Evolutionary conservation across 92 coral and sea anemone genomes (phyloP).

Genomic region (Scolanthus callimorphus): DNA sequence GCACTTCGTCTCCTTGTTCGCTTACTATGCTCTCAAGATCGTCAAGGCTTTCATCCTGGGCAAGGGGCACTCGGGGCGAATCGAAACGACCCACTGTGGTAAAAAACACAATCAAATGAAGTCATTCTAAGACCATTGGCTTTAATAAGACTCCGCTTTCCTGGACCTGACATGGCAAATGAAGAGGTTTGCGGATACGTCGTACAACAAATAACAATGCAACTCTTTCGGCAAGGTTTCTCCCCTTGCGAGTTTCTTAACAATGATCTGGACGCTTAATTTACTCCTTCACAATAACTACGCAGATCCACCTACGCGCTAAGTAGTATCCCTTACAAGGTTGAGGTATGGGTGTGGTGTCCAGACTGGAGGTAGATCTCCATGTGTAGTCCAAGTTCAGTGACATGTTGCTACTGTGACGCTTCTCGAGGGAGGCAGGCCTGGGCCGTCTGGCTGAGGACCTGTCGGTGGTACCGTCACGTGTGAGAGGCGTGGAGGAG

Average conservation of each 20-base stretch:
- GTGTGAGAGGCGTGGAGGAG: slow-evolving; percentile 28
- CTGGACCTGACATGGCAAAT: no score
- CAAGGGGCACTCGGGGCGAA: slow-evolving; percentile 31
- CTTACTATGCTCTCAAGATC: slow-evolving; percentile 30
- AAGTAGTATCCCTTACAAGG: no score
- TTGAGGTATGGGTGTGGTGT: slow-evolving; percentile 7
- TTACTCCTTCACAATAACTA: no score
- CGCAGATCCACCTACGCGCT: no score
- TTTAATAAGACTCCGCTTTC: no score
- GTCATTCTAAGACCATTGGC: no score
- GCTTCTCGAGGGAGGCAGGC: neutral
- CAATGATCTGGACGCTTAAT: no score
- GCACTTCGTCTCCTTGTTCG: slow-evolving; percentile 35
- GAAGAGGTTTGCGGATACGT: no score
- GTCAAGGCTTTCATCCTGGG: slow-evolving; percentile 32
- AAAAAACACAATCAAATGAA: no score
- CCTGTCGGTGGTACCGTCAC: slow-evolving; percentile 7
- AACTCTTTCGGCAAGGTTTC: no score
- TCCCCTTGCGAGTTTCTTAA: no score
- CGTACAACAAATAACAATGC: no score
- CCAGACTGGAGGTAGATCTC: slow-evolving; percentile 28
- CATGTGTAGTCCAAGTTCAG: slow-evolving; percentile 27
- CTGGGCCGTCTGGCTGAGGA: slow-evolving; percentile 15
- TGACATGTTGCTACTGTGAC: slow-evolving; percentile 34
- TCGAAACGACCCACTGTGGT: slow-evolving; percentile 28